phyloP scores from a whole-genome alignment of 2,113 vertebrate species.

The Lonchura striata region DNA sequence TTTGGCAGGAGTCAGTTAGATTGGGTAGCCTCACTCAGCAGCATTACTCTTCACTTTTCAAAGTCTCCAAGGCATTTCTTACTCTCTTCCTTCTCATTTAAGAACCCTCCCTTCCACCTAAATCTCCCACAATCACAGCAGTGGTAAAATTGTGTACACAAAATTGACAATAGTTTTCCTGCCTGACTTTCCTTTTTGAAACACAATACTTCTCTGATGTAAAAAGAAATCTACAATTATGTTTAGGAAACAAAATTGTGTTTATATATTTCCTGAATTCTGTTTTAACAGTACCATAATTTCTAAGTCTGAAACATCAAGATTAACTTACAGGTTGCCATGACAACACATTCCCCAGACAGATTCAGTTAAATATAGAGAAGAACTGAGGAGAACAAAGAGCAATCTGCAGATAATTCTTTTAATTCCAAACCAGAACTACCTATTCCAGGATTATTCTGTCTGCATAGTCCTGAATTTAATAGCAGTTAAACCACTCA shows the following conservation, averaged over 20 bases:
- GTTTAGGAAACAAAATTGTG: background rate
- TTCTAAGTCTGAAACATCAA: background rate
- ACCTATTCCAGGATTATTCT: background rate
- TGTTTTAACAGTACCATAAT: background rate
- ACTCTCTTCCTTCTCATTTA: background rate
- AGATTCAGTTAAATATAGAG: background rate
- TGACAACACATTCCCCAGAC: background rate
- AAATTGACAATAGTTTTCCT: background rate
- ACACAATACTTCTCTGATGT: background rate
- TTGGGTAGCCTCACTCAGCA: background rate
- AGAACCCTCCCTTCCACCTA: background rate
- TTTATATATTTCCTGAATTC: background rate
- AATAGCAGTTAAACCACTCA: background rate
- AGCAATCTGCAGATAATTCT: background rate
- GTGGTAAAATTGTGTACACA: background rate
- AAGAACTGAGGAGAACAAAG: background rate
- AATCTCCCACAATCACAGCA: background rate
- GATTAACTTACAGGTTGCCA: background rate
- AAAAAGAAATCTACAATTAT: background rate
- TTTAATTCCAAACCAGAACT: background rate
- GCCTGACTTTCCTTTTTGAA: background rate
- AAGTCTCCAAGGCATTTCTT: background rate
- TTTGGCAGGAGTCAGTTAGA: background rate
- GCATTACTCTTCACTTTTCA: background rate
- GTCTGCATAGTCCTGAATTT: background rate